Evolutionary conservation across 2,113 vertebrate species (phyloP), one percentile per base, ranked within the genome.

Genomic region (Steatornis caripensis): DNA sequence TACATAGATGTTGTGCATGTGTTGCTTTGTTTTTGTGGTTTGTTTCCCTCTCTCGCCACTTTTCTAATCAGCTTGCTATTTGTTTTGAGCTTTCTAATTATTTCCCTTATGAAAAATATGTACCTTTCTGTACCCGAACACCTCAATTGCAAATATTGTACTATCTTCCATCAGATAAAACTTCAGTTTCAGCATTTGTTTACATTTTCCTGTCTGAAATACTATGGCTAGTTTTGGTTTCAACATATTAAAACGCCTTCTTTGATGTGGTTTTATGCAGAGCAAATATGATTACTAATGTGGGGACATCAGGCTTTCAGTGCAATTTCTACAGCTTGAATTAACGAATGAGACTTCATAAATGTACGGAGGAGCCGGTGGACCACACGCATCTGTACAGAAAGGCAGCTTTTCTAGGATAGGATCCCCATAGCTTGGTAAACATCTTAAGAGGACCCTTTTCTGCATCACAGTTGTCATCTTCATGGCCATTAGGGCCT

Each of bases 1-100:
- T 91, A 16, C 72, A 57, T 81, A n/a, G 13, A 64, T 7, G 21
- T 89, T 84, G 30, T 60, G 36, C 36, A 27, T 57, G 11, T 23
- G 57, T 46, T 49, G 36, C 39, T 72, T 79, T 55, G 12, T 3
- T 62, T 86, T 55, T 86, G 29, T 36, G 66, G 16, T 78, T 90
- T 57, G 34, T 83, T 83, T 92, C 37, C 17, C 15, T 80, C 58
- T 69, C 49, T 69, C 5, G 1, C 9, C 11, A 30, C 36, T 57
- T 77, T 78, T 84, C 58, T 2, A 96, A 92, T 93, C 34, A 86
- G 26, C 39, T 75, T 58, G 23, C 29, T 90, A 30, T 90, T 90
- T 97, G 71, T 89, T 93, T 92, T 93, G 64, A 81, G n/a, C 27
- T 89, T 92, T 93, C 55, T 62, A 84, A 74, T 95, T 65, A 77